phyloP scores from a whole-genome alignment of 2,797 vertebrate species.

The Podarcis siculus region DNA sequence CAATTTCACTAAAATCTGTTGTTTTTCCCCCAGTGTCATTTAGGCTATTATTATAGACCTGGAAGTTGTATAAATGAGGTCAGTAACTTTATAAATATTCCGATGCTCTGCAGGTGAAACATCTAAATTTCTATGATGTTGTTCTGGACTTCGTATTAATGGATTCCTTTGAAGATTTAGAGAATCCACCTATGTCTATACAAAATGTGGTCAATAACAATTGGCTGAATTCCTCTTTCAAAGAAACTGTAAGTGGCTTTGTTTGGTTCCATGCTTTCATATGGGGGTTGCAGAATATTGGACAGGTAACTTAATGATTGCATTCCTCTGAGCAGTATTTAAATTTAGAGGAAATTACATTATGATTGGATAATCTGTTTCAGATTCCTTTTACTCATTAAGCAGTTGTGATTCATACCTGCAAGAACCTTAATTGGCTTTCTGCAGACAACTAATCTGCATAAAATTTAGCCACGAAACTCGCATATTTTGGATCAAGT shows the following conservation, averaged over 20 bases:
- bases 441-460: not conserved
- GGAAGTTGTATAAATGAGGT: slow-evolving; percentile 35
- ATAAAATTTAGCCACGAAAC: not conserved
- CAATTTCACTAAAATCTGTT: not conserved
- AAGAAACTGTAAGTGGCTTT: slow-evolving; percentile 89
- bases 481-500: not conserved
- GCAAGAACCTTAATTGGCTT: not conserved
- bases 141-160: slow-evolving; percentile 98
- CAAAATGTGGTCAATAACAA: slow-evolving; percentile 96
- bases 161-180: slow-evolving; percentile 98
- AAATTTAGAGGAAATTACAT: not conserved
- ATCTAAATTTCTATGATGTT: slow-evolving; percentile 96
- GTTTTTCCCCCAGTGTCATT: not conserved
- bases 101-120: slow-evolving; percentile 85
- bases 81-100: slow-evolving; percentile 57
- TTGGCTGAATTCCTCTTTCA: slow-evolving; percentile 97
- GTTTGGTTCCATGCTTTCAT: not conserved
- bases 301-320: not conserved
- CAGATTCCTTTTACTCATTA: not conserved
- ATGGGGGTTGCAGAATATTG: not conserved
- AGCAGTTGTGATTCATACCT: not conserved
- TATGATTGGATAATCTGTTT: not conserved
- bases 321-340: not conserved
- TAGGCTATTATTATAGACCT: slow-evolving; percentile 41
- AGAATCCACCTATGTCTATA: slow-evolving; percentile 95